Evolutionary conservation across 2,888 invertebrate genomes (phyloP).

Genomic region (Leptogaster cylindrica): DNA sequence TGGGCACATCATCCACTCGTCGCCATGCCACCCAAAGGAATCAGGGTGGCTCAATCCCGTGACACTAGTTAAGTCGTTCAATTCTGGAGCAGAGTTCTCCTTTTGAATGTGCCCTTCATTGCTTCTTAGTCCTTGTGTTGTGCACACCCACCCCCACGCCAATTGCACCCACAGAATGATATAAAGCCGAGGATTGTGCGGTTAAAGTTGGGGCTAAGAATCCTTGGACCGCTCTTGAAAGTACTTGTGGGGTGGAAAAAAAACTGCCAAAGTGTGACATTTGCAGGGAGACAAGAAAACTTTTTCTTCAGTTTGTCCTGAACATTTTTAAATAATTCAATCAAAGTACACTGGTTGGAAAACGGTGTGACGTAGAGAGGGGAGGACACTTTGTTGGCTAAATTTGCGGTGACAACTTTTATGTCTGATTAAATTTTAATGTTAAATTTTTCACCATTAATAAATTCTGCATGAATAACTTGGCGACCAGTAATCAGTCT

Average conservation of each 20-base stretch:
- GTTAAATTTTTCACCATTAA: constrained; percentile 51
- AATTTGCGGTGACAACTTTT: constrained; percentile 53
- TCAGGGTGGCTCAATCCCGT: constrained; percentile 48
- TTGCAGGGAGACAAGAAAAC: constrained; percentile 49
- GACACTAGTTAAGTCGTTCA: constrained; percentile 49
- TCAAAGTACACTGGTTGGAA: constrained; percentile 48
- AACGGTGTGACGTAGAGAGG: constrained; percentile 28
- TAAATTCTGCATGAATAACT: constrained; percentile 53
- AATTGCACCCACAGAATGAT: constrained; percentile 12
- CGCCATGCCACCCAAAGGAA: constrained; percentile 34
- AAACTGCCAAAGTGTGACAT: constrained; percentile 51
- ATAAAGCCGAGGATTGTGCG: constrained; percentile 43
- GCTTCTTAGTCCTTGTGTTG: constrained; percentile 5
- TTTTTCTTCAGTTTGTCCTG: constrained; percentile 42
- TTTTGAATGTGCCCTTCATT: constrained; percentile 1
- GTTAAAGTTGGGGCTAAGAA: constrained; percentile 44
- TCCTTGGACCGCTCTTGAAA: constrained; percentile 35
- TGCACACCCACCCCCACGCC: constrained; percentile 19
- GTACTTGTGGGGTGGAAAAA: constrained; percentile 47
- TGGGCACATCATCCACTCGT: constrained; percentile 47
- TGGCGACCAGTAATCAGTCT: constrained; percentile 36
- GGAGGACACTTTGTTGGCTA: constrained; percentile 41
- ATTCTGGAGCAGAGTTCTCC: constrained; percentile 19
- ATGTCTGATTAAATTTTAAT: constrained; percentile 60
- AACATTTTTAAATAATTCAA: constrained; percentile 54